Evolutionary conservation across 2,888 invertebrate genomes (phyloP), one percentile per base, ranked within the genome.

Genomic region (Lasioglossum calceatum): DNA sequence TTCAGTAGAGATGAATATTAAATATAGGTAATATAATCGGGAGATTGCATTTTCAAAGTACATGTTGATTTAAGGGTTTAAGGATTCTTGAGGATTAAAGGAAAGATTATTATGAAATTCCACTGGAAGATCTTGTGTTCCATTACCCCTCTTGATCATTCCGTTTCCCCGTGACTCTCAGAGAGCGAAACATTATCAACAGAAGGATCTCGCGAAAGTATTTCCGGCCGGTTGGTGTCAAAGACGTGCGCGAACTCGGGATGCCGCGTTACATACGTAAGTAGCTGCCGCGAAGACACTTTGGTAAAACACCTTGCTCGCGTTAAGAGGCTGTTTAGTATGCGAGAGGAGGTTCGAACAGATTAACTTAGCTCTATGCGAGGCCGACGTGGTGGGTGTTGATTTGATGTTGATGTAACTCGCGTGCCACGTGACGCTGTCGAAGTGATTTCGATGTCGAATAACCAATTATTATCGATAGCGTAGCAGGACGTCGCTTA

Each of bases 301-400:
- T 91, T 79, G 87, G 89, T 88, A 90, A 91, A 88, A 89, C 89
- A 91, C 88, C 90, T 90, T 89, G 92, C 89, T 88, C 90, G 85
- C 83, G 81, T 83, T 92, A 88, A 92, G 88, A 88, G 89, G 81
- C 87, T 89, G 77, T 87, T 92, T 86, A 91, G 92, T 91, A 92
- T 92, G 90, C 92, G 85, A 91, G 89, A 77, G 88, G 86, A 87
- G 87, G 86, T 83, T 77, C 84, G 90, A 87, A 90, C 91, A 85
- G 91, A 91, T 90, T 92, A 92, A 91, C 91, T 92, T 91, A 88
- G 87, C 90, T 89, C 88, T 81, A 1, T 32, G 80, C 79, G 64
- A 64, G 71, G 79, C 72, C 79, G 82, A 82, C 78, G 78, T 77
- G 75, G 84, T 50, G 74, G 77, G 79, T 87, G 84, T 84, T 83